phyloP scores from a whole-genome alignment of 2,888 invertebrate species.

The Masnerella sp. region DNA sequence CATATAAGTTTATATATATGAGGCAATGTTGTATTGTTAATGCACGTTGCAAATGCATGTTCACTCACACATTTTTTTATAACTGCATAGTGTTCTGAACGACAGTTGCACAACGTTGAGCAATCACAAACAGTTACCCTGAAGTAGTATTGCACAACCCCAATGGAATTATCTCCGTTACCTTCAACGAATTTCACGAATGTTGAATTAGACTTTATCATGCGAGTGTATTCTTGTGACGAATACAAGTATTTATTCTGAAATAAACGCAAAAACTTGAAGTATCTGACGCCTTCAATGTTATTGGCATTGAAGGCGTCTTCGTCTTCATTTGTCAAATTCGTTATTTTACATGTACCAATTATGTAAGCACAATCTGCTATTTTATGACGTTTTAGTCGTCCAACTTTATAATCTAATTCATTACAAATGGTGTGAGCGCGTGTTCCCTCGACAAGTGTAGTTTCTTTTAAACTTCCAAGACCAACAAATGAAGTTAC shows the following conservation, averaged over 20 bases:
- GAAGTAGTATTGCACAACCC: constrained; percentile 10
- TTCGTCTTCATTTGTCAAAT: background rate
- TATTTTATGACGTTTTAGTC: constrained; percentile 9
- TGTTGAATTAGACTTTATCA: background rate
- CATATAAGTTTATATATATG: constrained; percentile 8
- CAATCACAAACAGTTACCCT: constrained; percentile 8
- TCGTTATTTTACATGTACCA: background rate
- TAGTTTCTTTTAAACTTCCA: background rate
- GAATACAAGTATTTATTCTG: constrained; percentile 12
- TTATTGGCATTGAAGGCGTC: background rate
- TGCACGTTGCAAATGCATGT: background rate
- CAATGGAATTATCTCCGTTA: background rate
- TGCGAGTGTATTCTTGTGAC: background rate
- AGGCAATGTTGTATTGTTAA: background rate
- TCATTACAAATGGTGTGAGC: background rate
- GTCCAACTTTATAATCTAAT: constrained; percentile 3
- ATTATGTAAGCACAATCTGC: constrained; percentile 4
- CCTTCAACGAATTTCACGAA: background rate
- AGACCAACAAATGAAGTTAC: background rate
- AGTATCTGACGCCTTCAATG: background rate
- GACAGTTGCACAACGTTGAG: constrained; percentile 18
- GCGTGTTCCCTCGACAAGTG: background rate
- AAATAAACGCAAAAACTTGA: constrained; percentile 2
- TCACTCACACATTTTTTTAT: constrained; percentile 9
- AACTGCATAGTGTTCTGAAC: constrained; percentile 17